Percentiles rank a stretch among this genome's conserved stretches.
Conservation (phyloP, 2,113 vertebrate genomes). For the Engraulis encrasicolus region DNA sequence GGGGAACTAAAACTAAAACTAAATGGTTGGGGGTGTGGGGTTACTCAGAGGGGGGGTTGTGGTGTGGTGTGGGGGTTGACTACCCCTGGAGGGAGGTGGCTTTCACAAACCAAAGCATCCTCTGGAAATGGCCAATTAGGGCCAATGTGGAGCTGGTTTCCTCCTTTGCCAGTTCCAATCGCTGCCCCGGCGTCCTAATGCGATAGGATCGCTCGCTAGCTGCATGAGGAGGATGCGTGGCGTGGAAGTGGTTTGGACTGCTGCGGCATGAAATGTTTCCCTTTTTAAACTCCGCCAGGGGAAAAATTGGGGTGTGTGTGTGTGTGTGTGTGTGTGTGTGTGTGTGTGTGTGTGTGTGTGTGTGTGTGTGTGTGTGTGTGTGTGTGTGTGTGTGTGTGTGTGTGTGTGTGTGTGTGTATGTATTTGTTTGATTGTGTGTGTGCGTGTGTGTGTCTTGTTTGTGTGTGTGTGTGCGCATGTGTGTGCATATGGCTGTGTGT, state of each 20-base stretch:
- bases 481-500: neutral
- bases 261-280: constrained; percentile 69
- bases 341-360: too few relatives aligned
- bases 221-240: constrained; percentile 68
- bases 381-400: neutral
- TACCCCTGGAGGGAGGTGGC: constrained; percentile 66
- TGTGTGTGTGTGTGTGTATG: neutral
- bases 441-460: neutral
- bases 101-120: constrained; percentile 71
- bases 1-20: constrained; percentile 46
- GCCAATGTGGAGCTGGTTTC: constrained; percentile 72
- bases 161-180: constrained; percentile 71
- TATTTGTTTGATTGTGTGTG: too few relatives aligned
- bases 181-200: constrained; percentile 63
- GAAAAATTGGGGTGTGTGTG: too few relatives aligned
- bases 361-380: neutral
- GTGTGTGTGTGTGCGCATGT: too few relatives aligned
- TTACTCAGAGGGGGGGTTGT: constrained; percentile 56
- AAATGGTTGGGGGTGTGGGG: constrained; percentile 52
- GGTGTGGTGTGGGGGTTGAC: too few relatives aligned
- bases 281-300: constrained; percentile 26
- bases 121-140: constrained; percentile 79
- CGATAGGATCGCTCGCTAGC: constrained; percentile 73
- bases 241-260: constrained; percentile 74
- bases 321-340: too few relatives aligned